Evolutionary conservation across 2,888 invertebrate species (phyloP), one percentile per base, ranked within the genome.

Genomic region (Geotrupes spiniger): DNA sequence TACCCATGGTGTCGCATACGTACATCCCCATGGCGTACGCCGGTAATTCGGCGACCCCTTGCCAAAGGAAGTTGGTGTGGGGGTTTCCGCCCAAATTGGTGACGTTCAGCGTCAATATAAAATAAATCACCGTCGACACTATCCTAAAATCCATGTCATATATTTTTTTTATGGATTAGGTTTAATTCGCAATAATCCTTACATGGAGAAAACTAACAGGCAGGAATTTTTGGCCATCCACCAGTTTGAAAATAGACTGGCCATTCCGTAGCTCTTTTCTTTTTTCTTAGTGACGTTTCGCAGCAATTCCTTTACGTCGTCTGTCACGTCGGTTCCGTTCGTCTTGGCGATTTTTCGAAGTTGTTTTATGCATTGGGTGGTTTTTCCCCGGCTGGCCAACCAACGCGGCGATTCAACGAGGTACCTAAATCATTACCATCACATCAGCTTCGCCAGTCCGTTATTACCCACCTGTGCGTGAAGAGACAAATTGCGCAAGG

Each of bases 391-490:
- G 52, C 76, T 74, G 67, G 78, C 78, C 56, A 82, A 72, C 83
- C 83, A 83, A 51, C 82, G 74, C 2, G 83, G 83, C 33, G 83
- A 83, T 72, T 83, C 83, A 52, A 82, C 78, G 62, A 82, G 72
- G 59, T 75, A 76, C 68, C 82, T 83, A 59, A n/a, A n/a, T n/a
- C n/a, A n/a, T n/a, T n/a, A n/a, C n/a, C n/a, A n/a, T n/a, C n/a
- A n/a, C n/a, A 6, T 29, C n/a, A n/a, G 1, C 46, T 53, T 42
- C 6, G n/a, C n/a, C n/a, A n/a, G n/a, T 12, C 1, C 14, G 11
- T 6, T 4, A 9, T 29, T 12, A 11, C 4, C 70, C 70, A 78
- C 78, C 69, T 73, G 58, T 67, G 68, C 48, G 73, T 70, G 52
- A 77, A 65, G 41, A 77, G 63, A 59, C 75, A 74, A 14, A 72